phyloP scores from a whole-genome alignment of 1,140 invertebrate genomes.

The Penaeus vannamei region DNA sequence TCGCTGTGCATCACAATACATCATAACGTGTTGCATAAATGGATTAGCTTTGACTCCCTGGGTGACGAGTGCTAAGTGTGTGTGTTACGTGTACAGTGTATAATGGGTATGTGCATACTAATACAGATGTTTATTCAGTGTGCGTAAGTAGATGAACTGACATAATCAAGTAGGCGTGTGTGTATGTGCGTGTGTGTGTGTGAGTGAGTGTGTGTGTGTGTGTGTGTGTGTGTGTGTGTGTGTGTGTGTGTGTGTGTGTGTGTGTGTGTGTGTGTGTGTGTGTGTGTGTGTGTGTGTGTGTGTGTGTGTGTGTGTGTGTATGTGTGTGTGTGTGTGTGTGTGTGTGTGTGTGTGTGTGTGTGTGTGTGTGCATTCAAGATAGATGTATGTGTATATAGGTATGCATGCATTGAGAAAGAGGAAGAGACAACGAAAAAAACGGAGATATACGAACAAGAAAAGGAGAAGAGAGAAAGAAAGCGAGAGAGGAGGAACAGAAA shows the following conservation, averaged over 20 bases:
- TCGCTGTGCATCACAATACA: too few relatives aligned
- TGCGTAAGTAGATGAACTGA: neutral
- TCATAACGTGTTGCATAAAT: too few relatives aligned
- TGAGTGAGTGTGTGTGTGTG: neutral
- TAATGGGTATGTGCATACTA: too few relatives aligned
- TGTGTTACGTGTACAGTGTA: too few relatives aligned
- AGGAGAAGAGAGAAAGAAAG: too few relatives aligned
- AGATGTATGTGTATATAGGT: constrained; percentile 3
- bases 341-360: neutral
- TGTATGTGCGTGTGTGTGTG: neutral
- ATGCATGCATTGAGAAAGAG: neutral
- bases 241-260: neutral
- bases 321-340: neutral
- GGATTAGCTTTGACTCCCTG: too few relatives aligned
- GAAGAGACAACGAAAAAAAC: too few relatives aligned
- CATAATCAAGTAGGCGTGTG: neutral
- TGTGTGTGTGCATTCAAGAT: neutral
- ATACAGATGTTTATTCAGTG: neutral
- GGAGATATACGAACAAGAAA: too few relatives aligned
- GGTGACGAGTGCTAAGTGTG: too few relatives aligned
- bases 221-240: neutral
- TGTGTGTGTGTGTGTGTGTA: neutral
- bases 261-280: neutral
- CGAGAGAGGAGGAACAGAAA: too few relatives aligned
- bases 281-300: neutral